Conservation (phyloP, 2,113 vertebrate species). For the Microtus richardsoni region DNA sequence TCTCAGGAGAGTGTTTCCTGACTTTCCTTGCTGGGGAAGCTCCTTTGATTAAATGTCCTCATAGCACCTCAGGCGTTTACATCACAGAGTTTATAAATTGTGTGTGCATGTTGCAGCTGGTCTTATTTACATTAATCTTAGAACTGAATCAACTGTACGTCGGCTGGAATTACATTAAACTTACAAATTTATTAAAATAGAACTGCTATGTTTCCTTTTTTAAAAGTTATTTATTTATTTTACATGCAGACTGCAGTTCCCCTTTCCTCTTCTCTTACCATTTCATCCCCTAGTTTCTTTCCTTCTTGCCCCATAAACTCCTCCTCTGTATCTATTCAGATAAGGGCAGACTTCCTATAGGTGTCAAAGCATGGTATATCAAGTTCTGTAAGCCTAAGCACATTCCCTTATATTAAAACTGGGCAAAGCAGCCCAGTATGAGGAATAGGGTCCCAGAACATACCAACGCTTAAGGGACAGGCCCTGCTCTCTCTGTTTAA, state of each 20-base stretch:
- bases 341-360: not conserved
- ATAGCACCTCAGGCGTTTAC: not conserved
- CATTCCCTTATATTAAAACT: not conserved
- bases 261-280: not conserved
- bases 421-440: not conserved
- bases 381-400: not conserved
- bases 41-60: not conserved
- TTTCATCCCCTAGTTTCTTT: not conserved
- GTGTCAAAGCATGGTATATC: not conserved
- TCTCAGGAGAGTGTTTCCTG: not conserved
- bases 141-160: not conserved
- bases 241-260: not conserved
- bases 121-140: slow-evolving; percentile 1
- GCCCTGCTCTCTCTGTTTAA: not conserved
- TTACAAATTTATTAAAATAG: not conserved
- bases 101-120: not conserved
- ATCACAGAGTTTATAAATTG: not conserved
- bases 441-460: not conserved
- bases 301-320: not conserved
- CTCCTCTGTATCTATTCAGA: not conserved
- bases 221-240: not conserved
- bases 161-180: not conserved
- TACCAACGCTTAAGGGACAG: not conserved
- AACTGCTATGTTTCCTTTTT: not conserved
- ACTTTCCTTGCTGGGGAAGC: not conserved